phyloP scores from a whole-genome alignment of 53 echinoderm and acorn worm genomes.

The Paelopatides confundens region DNA sequence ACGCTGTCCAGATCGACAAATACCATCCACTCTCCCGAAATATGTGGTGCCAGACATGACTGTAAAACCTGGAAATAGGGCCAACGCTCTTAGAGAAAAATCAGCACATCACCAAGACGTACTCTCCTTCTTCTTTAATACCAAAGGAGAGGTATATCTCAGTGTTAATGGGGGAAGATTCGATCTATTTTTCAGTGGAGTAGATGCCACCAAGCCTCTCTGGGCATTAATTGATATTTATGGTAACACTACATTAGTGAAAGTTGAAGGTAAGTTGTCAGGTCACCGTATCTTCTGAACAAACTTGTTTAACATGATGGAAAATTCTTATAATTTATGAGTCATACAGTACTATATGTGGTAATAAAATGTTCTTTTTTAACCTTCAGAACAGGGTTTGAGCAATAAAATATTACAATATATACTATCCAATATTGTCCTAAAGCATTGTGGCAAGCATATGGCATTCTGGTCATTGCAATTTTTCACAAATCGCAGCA shows the following conservation, averaged over 20 bases:
- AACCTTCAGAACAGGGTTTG: too few species aligned
- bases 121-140: constrained; percentile 84
- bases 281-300: too few species aligned
- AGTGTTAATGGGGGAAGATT: constrained; percentile 81
- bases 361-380: too few species aligned
- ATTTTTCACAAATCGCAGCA: too few species aligned
- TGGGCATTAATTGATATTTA: constrained; percentile 98
- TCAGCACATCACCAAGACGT: constrained; percentile 83
- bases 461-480: too few species aligned
- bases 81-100: constrained; percentile 90
- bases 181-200: constrained; percentile 88
- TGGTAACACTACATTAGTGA: constrained; percentile 93
- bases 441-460: too few species aligned
- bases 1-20: constrained; percentile 73
- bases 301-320: too few species aligned
- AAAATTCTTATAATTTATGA: too few species aligned
- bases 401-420: too few species aligned
- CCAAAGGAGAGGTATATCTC: constrained; percentile 83
- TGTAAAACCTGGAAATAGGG: constrained; percentile 91
- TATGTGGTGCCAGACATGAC: constrained; percentile 97
- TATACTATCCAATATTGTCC: too few species aligned
- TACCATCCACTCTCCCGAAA: constrained; percentile 73
- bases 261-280: constrained; percentile 91
- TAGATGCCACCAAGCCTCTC: constrained; percentile 84
- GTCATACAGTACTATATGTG: too few species aligned